Conservation (phyloP, 2,888 invertebrate species). For the Plebejus anna region DNA sequence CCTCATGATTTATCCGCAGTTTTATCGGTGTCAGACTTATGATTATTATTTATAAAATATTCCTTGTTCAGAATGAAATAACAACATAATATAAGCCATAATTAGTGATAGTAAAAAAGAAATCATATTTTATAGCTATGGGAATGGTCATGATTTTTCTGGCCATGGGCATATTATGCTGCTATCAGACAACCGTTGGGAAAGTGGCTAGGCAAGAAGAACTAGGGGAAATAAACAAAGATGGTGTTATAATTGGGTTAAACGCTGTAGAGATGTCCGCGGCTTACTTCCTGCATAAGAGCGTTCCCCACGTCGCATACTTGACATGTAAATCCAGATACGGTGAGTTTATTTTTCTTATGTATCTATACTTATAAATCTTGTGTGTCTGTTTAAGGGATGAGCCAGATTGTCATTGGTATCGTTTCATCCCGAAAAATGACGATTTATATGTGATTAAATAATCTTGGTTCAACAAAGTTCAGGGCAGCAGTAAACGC, state of each 20-base stretch:
- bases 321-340: constrained; percentile 47
- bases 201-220: neutral
- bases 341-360: constrained; percentile 34
- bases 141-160: neutral
- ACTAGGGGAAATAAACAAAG: neutral
- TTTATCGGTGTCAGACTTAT: too few relatives aligned
- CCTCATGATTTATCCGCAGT: neutral
- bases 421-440: too few relatives aligned
- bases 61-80: too few relatives aligned
- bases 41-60: too few relatives aligned
- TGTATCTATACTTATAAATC: neutral
- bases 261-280: constrained; percentile 38
- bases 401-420: too few relatives aligned
- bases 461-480: too few relatives aligned
- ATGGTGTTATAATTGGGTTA: constrained; percentile 14
- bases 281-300: constrained; percentile 50
- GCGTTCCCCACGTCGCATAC: constrained; percentile 47
- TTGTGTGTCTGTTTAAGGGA: neutral
- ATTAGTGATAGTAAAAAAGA: too few relatives aligned
- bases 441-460: too few relatives aligned
- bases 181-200: neutral
- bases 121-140: neutral
- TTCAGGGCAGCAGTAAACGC: too few relatives aligned
- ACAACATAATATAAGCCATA: too few relatives aligned
- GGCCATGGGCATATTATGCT: neutral